Evolutionary conservation across 1,140 invertebrate species (phyloP), one percentile per base, ranked within the genome.

Genomic region (Drosophila arizonae): DNA sequence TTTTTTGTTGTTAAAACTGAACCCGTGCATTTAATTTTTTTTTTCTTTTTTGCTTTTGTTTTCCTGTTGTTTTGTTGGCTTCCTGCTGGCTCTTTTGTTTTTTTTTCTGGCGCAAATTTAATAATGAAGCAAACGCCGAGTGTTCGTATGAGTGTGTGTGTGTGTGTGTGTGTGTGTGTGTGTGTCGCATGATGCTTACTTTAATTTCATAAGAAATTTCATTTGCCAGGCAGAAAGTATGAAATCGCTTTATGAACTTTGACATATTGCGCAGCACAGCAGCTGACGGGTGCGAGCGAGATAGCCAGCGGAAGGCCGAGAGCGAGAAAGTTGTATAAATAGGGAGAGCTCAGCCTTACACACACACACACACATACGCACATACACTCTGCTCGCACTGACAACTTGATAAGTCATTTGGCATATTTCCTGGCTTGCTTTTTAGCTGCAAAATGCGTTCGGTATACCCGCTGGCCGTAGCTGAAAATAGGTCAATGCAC

Each of bases 321-420:
- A 55, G 21, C 21, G 36, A 45, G 26, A 55, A 41, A 33, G 11
- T 33, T 4, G 51, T 15, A n/a, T 13, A 24, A 28, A 15, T n/a
- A 41, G 24, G 55, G n/a, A 54, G 54, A 48, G 50, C 57, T 50
- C 66, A 62, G 21, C 10, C 67, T 28, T 39, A 17, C 11, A 11
- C 39, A 55, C 57, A 46, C 39, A 52, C 48, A 62, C 17, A 58
- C 24, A 15, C 15, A 6, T 2, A 24, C 1, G 2, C 21, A 24
- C 21, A 24, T 1, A 24, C 21, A 24, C 21, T 54, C 33, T 70
- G 60, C 64, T 50, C 72, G 60, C 57, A 69, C 50, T 78, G 64
- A 48, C 30, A 69, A 69, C 66, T 67, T 66, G 67, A 60, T 67
- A 79, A 71, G 63, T 76, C 63, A 73, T 76, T 79, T 79, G 72